Evolutionary conservation across 2,797 vertebrate genomes (phyloP), one percentile per base, ranked within the genome.

Genomic region (Pseudopleuronectes americanus): DNA sequence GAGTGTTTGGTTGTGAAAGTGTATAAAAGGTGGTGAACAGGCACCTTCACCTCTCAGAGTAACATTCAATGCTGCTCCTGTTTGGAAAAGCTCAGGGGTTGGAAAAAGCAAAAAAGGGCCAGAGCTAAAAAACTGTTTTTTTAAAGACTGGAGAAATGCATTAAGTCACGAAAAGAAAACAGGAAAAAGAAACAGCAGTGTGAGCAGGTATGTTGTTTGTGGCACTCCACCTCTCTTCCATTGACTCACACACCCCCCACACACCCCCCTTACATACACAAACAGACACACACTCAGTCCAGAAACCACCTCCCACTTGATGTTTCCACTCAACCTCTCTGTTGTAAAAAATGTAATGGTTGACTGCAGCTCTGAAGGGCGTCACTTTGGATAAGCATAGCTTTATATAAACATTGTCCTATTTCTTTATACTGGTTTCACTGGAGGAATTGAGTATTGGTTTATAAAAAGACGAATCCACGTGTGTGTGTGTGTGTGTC

Each of bases 21-120:
- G 28, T 60, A 58, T 52, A 21, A 52, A 56, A 65, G 33, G 26
- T 0, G 2, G 51, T 43, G 12, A 58, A 22, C 14, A 19, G 49
- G 26, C 74, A 49, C 72, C 17, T n/a, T 61, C 70, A 62, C 43
- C 53, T 41, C 61, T 31, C 51, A 45, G 1, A 67, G 61, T 67
- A 56, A 19, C 60, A 70, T n/a, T 88, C 84, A 89, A 74, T 82
- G 77, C 45, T 26, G 7, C 64, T 71, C 47, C 85, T 84, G 78
- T 85, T 57, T 60, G 56, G 59, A 62, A 70, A 82, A 76, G 70
- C 8, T 45, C 57, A 47, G 68, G 59, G 70, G 3, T 53, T 1
- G 69, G 76, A 86, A 86, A 84, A 74, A 72, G 2, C 6, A 6
- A 22, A 63, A 78, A 71, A 66, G 38, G 9, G n/a, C 22, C 6